Evolutionary conservation across 2,888 invertebrate species (phyloP).

Genomic region (Eupithecia insigniata): DNA sequence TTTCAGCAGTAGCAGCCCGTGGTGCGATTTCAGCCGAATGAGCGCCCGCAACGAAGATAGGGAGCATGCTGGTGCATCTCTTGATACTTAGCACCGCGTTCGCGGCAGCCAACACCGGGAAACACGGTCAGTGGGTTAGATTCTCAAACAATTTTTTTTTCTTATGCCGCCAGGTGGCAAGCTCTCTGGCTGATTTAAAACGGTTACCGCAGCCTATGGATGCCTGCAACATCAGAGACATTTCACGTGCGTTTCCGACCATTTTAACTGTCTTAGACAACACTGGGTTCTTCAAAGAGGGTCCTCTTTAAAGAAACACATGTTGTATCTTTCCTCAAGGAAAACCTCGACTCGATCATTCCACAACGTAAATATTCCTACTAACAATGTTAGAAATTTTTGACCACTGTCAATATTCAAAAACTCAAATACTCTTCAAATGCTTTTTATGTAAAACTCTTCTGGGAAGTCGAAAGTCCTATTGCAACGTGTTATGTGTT

Average conservation of each 20-base stretch:
- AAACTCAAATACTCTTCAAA: neutral
- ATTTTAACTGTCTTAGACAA: too few relatives aligned
- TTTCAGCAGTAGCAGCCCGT: conserved; percentile 63
- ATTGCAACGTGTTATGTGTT: too few relatives aligned
- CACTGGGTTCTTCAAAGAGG: too few relatives aligned
- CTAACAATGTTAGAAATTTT: neutral
- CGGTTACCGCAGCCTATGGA: too few relatives aligned
- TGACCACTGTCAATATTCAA: neutral
- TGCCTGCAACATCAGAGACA: too few relatives aligned
- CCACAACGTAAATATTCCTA: too few relatives aligned
- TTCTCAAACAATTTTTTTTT: neutral
- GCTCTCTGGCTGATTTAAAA: too few relatives aligned
- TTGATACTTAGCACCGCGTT: conserved; percentile 81
- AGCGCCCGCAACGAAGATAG: conserved; percentile 69
- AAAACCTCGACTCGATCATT: too few relatives aligned
- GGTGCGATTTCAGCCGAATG: conserved; percentile 72
- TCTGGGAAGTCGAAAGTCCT: neutral
- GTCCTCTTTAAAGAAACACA: neutral
- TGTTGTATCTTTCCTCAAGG: too few relatives aligned
- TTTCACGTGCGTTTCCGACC: too few relatives aligned
- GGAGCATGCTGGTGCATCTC: conserved; percentile 81
- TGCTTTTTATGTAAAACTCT: neutral
- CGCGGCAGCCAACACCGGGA: conserved; percentile 79
- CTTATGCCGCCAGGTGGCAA: too few relatives aligned
- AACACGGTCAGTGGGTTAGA: conserved; percentile 66